Conservation (phyloP, 2,113 vertebrate species). For the Irena cyanogastra region DNA sequence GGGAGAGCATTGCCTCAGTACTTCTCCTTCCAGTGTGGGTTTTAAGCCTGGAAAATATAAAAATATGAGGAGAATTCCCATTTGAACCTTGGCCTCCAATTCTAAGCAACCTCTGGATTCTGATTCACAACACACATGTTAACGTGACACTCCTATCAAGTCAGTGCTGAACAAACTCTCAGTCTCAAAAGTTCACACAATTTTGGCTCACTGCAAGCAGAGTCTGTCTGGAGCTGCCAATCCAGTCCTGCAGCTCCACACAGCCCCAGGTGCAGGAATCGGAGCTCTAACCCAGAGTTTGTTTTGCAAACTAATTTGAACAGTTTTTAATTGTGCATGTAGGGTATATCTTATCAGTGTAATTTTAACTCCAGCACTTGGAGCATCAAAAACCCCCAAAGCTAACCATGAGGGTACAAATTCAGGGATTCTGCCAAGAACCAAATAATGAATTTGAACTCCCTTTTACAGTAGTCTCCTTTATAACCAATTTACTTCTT, state of each 20-base stretch:
- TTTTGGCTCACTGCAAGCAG: not conserved
- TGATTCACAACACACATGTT: not conserved
- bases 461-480: not conserved
- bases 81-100: slow-evolving; percentile 31
- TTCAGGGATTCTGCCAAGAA: not conserved
- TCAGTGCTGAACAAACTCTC: not conserved
- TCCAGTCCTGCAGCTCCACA: not conserved
- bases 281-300: not conserved
- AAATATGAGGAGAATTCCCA: slow-evolving; percentile 23
- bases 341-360: not conserved
- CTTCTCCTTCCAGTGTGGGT: not conserved
- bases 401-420: not conserved
- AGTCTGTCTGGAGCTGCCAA: not conserved
- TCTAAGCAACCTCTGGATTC: not conserved
- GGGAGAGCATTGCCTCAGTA: slow-evolving; percentile 13
- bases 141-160: not conserved
- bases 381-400: not conserved
- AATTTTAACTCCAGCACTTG: not conserved
- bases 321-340: not conserved
- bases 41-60: not conserved
- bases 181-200: not conserved
- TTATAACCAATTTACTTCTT: not conserved
- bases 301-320: not conserved
- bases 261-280: not conserved
- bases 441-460: not conserved